Percentiles rank a stretch among this genome's conserved stretches.
These are phyloP conservation scores for Volucella inanis DNA, from an alignment of 2,888 invertebrate genomes.

Conservation along the genomic window DNA sequence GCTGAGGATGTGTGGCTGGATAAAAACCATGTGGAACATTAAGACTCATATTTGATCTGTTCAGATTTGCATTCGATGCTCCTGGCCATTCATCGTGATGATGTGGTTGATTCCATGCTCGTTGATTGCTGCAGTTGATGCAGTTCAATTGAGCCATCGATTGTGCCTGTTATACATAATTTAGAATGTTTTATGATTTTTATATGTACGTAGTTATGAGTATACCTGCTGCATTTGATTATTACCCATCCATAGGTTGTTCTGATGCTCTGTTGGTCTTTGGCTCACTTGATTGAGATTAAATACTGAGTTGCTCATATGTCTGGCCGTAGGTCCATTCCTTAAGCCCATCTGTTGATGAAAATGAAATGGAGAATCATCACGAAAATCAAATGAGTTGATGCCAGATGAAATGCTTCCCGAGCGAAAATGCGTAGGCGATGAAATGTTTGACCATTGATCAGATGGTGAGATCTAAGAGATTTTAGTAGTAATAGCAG, in stretches of 20 bases:
- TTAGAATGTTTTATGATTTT: not conserved
- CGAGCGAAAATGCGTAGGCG: slow-evolving; percentile 82
- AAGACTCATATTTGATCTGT: slow-evolving; percentile 85
- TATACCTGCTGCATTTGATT: slow-evolving; percentile 85
- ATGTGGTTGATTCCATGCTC: slow-evolving; percentile 78
- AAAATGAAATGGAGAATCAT: slow-evolving; percentile 81
- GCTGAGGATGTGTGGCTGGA: slow-evolving; percentile 77
- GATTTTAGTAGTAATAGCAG: slow-evolving; percentile 65
- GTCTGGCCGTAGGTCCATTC: slow-evolving; percentile 75
- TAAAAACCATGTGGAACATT: slow-evolving; percentile 83
- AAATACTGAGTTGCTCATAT: slow-evolving; percentile 85
- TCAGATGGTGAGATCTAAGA: slow-evolving; percentile 78
- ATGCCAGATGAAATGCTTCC: slow-evolving; percentile 83
- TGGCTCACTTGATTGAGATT: slow-evolving; percentile 83
- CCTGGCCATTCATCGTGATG: slow-evolving; percentile 79
- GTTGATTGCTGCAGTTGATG: slow-evolving; percentile 84
- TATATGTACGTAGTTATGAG: not conserved
- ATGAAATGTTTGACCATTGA: slow-evolving; percentile 83
- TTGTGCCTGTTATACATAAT: slow-evolving; percentile 84
- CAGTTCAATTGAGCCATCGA: slow-evolving; percentile 88
- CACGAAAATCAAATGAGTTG: slow-evolving; percentile 82
- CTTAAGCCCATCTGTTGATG: slow-evolving; percentile 75
- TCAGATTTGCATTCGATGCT: slow-evolving; percentile 80
- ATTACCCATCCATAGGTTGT: slow-evolving; percentile 77
- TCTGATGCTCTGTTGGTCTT: slow-evolving; percentile 73